Conservation (phyloP, 2,888 invertebrate species). For the Lithophane semibrunnea region DNA sequence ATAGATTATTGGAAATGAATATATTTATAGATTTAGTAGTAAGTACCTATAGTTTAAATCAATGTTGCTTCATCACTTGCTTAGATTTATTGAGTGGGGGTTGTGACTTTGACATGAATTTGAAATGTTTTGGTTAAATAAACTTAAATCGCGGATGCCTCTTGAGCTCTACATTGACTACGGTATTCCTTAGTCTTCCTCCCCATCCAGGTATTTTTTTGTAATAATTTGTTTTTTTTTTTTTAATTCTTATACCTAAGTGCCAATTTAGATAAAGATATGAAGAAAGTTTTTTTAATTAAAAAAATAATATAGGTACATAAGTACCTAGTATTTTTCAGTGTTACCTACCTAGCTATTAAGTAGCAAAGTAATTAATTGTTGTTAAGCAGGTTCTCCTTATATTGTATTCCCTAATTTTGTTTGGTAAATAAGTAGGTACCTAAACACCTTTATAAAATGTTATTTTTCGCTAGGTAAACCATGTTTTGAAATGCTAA, state of each 20-base stretch:
- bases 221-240: too few relatives aligned
- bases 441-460: background rate
- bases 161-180: too few relatives aligned
- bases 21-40: background rate
- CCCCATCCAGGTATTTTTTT: background rate
- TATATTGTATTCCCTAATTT: background rate
- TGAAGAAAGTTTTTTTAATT: too few relatives aligned
- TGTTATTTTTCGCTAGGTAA: background rate
- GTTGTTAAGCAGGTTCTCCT: background rate
- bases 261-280: background rate
- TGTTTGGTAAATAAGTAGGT: background rate
- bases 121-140: too few relatives aligned
- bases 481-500: conserved; percentile 52
- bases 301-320: too few relatives aligned
- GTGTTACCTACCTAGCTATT: too few relatives aligned
- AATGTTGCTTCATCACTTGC: background rate
- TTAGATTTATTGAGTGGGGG: background rate
- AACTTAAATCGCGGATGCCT: too few relatives aligned
- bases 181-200: background rate
- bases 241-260: too few relatives aligned
- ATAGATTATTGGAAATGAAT: conserved; percentile 16
- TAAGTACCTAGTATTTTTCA: too few relatives aligned
- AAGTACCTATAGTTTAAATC: background rate
- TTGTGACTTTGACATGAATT: background rate
- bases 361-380: background rate